Evolutionary conservation across 2,113 vertebrate species (phyloP).

Genomic region (Thomomys bottae): DNA sequence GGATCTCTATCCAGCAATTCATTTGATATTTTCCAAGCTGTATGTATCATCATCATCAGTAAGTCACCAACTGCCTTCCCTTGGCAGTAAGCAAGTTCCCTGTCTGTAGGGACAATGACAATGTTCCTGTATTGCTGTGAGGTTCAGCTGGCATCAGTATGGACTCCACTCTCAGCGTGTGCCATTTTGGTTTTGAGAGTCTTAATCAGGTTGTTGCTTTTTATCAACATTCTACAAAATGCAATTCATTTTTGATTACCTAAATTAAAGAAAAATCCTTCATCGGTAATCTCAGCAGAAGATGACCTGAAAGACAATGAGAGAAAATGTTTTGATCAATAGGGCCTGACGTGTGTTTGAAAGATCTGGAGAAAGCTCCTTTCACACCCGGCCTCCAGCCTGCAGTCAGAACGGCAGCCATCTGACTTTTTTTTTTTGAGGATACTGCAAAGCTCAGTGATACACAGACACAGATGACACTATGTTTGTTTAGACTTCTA

Average conservation of each 20-base stretch:
- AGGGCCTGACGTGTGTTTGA: neutral
- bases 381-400: neutral
- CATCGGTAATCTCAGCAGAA: neutral
- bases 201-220: neutral
- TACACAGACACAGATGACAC: constrained; percentile 57
- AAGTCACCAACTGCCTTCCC: neutral
- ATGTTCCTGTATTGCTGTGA: neutral
- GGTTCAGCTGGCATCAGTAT: neutral
- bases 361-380: constrained; percentile 26
- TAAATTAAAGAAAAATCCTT: neutral
- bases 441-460: constrained; percentile 67
- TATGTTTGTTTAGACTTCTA: constrained; percentile 81
- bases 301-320: rapidly evolving
- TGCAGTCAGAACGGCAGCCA: constrained; percentile 48
- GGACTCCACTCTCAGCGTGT: rapidly evolving
- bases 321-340: neutral
- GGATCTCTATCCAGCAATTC: rapidly evolving
- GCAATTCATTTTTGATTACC: neutral
- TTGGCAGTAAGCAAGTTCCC: neutral
- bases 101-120: neutral
- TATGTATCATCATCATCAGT: neutral
- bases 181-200: too few relatives aligned
- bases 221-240: neutral
- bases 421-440: constrained; percentile 60
- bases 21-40: neutral